These are phyloP conservation scores for Allophyes oxyacanthae DNA, from an alignment of 2,888 invertebrate genomes.

Conservation along the genomic window DNA sequence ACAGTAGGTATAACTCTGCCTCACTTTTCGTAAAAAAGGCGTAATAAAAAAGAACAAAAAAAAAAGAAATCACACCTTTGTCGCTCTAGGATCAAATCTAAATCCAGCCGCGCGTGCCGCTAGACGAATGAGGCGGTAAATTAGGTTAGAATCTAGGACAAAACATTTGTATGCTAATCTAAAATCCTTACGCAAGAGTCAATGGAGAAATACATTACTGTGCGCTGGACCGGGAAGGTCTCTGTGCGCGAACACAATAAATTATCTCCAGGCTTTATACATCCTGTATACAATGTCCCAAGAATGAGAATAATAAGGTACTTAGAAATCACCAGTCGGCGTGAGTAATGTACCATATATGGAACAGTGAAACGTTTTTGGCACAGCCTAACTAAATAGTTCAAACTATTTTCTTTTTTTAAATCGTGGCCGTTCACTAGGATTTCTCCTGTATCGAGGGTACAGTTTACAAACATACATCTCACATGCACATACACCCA, in stretches of 20 bases:
- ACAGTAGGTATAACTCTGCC: too few relatives aligned
- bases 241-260: slow-evolving; percentile 33
- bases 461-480: too few relatives aligned
- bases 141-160: slow-evolving; percentile 46
- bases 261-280: slow-evolving; percentile 17
- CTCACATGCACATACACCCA: too few relatives aligned
- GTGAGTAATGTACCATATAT: neutral
- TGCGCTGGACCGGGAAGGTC: slow-evolving; percentile 13
- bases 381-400: too few relatives aligned
- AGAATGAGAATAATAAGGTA: neutral
- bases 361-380: too few relatives aligned
- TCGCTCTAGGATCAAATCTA: slow-evolving; percentile 9
- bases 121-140: slow-evolving; percentile 34
- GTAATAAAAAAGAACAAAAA: too few relatives aligned
- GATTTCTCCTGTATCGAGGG: too few relatives aligned
- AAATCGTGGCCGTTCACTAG: too few relatives aligned
- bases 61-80: slow-evolving; percentile 7
- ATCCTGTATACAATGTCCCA: neutral
- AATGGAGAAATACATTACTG: slow-evolving; percentile 31
- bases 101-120: neutral
- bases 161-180: slow-evolving; percentile 51
- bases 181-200: slow-evolving; percentile 26
- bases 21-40: too few relatives aligned
- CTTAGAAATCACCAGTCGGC: neutral
- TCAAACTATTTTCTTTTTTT: too few relatives aligned